Conservation (phyloP, 2,888 invertebrate species). For the Sinelater perroti region DNA sequence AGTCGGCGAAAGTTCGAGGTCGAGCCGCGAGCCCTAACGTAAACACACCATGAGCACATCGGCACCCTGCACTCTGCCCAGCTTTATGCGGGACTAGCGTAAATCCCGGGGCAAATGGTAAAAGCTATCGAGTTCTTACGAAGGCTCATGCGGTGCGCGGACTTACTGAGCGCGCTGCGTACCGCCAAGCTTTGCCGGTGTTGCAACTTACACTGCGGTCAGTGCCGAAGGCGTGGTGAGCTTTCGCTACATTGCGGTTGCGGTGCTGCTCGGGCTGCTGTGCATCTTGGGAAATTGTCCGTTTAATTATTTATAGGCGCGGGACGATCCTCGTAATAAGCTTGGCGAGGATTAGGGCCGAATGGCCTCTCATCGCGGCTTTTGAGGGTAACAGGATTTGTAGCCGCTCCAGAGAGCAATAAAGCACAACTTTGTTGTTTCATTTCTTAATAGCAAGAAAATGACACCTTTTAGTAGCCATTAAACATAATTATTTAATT, state of each 20-base stretch:
- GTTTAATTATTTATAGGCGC: conserved; percentile 1
- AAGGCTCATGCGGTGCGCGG: conserved; percentile 50
- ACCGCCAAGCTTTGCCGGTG: conserved; percentile 38
- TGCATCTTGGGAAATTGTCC: conserved; percentile 2
- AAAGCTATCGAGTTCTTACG: conserved; percentile 45
- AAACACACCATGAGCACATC: conserved; percentile 31
- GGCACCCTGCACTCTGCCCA: conserved; percentile 28
- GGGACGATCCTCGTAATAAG: no score
- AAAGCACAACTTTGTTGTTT: no score
- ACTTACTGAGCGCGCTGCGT: conserved; percentile 44
- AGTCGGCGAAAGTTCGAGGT: conserved; percentile 8
- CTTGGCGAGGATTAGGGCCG: no score
- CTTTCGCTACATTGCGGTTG: conserved; percentile 38
- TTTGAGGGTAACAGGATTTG: no score
- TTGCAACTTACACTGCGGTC: conserved; percentile 49
- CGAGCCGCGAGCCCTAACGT: conserved; percentile 6
- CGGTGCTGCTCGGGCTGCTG: conserved; percentile 24
- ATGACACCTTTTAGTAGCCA: no score
- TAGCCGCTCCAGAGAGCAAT: no score
- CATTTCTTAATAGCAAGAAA: no score
- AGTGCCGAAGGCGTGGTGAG: conserved; percentile 48
- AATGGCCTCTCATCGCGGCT: no score
- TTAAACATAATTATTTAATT: no score
- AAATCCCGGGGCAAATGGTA: conserved; percentile 50
- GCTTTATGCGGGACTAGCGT: conserved; percentile 43